These are phyloP conservation scores for Gymnogyps californianus DNA, from an alignment of 2,113 vertebrate genomes.

Conservation along the genomic window DNA sequence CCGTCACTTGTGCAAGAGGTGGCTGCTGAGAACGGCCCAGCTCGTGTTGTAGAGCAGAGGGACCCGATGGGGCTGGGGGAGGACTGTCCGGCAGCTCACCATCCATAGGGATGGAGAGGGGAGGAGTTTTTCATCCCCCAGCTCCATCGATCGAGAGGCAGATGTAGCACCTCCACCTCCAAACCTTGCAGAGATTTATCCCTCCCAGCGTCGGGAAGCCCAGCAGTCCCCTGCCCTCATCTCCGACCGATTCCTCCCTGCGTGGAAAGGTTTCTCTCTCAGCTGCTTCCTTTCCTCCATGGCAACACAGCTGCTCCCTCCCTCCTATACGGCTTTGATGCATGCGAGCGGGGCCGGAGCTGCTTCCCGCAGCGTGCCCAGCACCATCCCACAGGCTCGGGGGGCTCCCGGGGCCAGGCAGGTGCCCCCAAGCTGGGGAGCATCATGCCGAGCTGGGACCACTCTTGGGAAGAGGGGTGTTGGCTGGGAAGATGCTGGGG, in stretches of 20 bases:
- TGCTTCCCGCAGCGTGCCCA: background rate
- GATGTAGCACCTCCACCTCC: background rate
- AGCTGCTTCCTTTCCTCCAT: conserved; percentile 52
- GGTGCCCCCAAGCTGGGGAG: background rate
- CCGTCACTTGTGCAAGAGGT: background rate
- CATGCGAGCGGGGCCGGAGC: background rate
- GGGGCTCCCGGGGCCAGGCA: background rate
- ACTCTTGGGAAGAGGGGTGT: rapidly evolving
- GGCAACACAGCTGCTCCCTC: conserved; percentile 43
- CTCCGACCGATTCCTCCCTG: background rate
- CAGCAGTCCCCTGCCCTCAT: background rate
- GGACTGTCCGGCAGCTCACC: rapidly evolving
- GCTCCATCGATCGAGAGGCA: background rate
- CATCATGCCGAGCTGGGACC: rapidly evolving
- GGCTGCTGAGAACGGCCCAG: background rate
- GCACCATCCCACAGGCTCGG: rapidly evolving
- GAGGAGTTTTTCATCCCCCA: background rate
- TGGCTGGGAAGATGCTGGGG: background rate
- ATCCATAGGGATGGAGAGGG: background rate
- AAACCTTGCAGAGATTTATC: background rate
- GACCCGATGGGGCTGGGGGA: background rate
- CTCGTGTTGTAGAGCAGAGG: rapidly evolving
- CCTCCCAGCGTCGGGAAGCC: background rate
- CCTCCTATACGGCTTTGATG: background rate
- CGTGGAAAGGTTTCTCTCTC: conserved; percentile 2